A percentile compares a stretch with the other conserved stretches of the same genome.
These are phyloP conservation scores for Suncus etruscus DNA, from an alignment of 2,113 vertebrate species.

Conservation along the genomic window DNA sequence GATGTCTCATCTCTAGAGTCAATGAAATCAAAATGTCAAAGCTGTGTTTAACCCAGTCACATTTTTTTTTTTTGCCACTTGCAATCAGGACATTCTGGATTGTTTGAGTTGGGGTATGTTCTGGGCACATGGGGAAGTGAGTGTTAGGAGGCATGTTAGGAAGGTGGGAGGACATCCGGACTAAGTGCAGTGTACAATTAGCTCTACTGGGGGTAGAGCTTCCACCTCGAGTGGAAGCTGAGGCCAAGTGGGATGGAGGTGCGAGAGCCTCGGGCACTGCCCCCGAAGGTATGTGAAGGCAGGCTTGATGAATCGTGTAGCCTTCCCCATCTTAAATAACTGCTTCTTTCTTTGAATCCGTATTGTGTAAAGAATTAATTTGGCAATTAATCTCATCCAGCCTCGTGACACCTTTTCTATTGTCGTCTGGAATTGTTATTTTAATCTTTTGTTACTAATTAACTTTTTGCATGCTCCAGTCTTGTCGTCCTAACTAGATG, in stretches of 20 bases:
- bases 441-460: constrained; percentile 80
- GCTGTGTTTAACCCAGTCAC: not conserved
- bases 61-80: not conserved
- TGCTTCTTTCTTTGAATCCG: constrained; percentile 50
- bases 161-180: not conserved
- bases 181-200: not conserved
- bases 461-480: constrained; percentile 65
- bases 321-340: constrained; percentile 10
- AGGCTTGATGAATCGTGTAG: not conserved
- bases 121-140: no score
- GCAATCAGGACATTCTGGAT: not conserved
- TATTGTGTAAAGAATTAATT: constrained; percentile 70
- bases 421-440: constrained; percentile 74
- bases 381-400: constrained; percentile 68
- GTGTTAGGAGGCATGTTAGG: not conserved
- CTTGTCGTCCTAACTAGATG: constrained; percentile 65
- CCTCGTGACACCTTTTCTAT: constrained; percentile 63
- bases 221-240: not conserved
- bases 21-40: not conserved
- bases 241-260: fast-evolving
- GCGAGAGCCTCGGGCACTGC: fast-evolving
- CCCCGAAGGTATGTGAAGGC: fast-evolving
- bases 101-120: not conserved
- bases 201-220: no score
- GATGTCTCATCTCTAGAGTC: no score